Percentiles rank a stretch among this genome's conserved stretches.
phyloP scores from a whole-genome alignment of 2,797 vertebrate species.

The Acestrorhynchus altus region DNA sequence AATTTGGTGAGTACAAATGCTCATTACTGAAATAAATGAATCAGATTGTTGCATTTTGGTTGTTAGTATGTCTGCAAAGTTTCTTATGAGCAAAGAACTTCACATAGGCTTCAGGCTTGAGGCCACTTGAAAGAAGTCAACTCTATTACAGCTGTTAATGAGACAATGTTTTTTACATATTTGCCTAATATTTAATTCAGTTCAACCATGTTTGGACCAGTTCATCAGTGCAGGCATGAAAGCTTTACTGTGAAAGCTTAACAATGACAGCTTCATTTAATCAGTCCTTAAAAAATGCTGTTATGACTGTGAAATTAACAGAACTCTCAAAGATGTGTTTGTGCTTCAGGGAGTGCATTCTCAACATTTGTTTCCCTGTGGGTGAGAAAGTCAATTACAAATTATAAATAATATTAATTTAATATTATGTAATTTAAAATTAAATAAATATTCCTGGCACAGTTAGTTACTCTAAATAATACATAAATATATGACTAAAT shows the following conservation, averaged over 20 bases:
- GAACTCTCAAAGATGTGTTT: not conserved
- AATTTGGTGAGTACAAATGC: constrained; percentile 75
- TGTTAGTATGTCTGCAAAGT: not conserved
- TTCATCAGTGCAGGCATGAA: not conserved
- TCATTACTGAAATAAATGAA: not conserved
- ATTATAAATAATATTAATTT: too few relatives aligned
- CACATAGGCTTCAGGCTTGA: not conserved
- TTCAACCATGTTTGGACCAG: too few relatives aligned
- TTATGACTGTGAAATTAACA: not conserved
- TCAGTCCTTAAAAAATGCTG: not conserved
- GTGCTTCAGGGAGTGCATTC: not conserved
- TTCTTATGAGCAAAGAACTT: not conserved
- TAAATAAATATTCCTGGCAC: too few relatives aligned
- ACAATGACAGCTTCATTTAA: not conserved
- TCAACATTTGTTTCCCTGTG: not conserved
- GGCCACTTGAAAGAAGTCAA: not conserved
- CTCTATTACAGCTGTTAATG: not conserved
- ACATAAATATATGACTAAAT: too few relatives aligned
- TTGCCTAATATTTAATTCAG: not conserved
- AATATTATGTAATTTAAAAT: too few relatives aligned
- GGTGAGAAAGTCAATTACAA: not conserved
- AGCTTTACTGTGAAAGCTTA: not conserved
- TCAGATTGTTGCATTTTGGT: not conserved
- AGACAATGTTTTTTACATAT: not conserved
- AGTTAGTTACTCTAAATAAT: too few relatives aligned